phyloP scores from a whole-genome alignment of 2,113 vertebrate species.

The Nibea coibor region DNA sequence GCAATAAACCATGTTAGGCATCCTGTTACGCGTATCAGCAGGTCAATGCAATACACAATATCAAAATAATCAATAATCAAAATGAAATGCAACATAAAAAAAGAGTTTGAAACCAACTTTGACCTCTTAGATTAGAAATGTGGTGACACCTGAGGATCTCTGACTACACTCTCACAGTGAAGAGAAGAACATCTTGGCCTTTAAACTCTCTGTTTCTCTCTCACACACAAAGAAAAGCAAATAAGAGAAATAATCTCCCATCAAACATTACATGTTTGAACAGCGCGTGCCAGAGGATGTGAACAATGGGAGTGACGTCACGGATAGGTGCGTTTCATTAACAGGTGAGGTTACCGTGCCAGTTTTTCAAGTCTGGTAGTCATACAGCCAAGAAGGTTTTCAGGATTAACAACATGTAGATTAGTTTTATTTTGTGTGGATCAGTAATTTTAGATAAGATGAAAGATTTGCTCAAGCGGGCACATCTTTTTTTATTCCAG shows the following conservation, averaged over 20 bases:
- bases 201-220: accelerated
- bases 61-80: too few species aligned
- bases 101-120: not conserved
- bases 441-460: not conserved
- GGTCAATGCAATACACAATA: too few species aligned
- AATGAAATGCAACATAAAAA: not conserved
- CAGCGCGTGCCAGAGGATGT: not conserved
- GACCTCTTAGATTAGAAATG: not conserved
- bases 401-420: not conserved
- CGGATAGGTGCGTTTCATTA: accelerated
- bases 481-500: not conserved
- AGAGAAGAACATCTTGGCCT: not conserved
- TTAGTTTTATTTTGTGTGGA: too few species aligned
- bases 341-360: not conserved
- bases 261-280: not conserved
- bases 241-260: not conserved
- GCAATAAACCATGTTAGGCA: too few species aligned
- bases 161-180: not conserved
- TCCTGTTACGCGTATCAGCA: too few species aligned
- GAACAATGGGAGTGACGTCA: not conserved
- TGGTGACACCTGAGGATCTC: not conserved
- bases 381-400: not conserved
- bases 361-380: not conserved
- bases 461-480: not conserved
- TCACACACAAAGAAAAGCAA: not conserved